Evolutionary conservation across 2,888 invertebrate genomes (phyloP), one percentile per base, ranked within the genome.

Genomic region (Drosophila gaucha): DNA sequence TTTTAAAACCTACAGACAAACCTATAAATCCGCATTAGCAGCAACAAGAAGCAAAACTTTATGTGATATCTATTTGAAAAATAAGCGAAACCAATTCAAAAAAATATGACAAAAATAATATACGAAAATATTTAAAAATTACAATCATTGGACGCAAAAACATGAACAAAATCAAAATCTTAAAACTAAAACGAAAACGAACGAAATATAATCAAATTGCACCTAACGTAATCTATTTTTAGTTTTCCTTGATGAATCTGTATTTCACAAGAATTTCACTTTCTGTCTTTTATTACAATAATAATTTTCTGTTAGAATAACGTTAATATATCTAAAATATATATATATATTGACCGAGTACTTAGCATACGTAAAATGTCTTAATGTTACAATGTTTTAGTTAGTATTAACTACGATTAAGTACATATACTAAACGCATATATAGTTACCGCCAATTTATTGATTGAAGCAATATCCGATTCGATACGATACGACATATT

Each of bases 21-120:
- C 57, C 36, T 44, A 31, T 28, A 64, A 78, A 80, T 74, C 66
- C 78, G 78, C 56, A 80, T 66, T 55, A 77, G 49, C 65, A 76
- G 68, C 65, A 74, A 73, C 63, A 67, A 71, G 62, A 58, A 73
- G 69, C 77, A 78, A 71, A 83, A 79, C 74, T 73, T 74, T 71
- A 76, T 78, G 79, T 77, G 71, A 85, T 87, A 77, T 77, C 75
- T 80, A 79, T 80, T 78, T 72, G 74, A 88, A 87, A 87, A 82
- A 85, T 82, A 80, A 84, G 62, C 67, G 69, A 78, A 80, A 71
- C 43, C 39, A 62, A 66, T 57, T 46, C 49, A 67, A 60, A 64
- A 55, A 51, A 51, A 43, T 22, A 36, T 39, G 57, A 26, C 43
- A 58, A 49, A 28, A 33, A 44, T 22, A 16, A 67, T 18, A 52